A percentile compares a stretch with the other conserved stretches of the same genome.
Conservation (phyloP, 2,113 vertebrate species). For the Nothocercus julius region DNA sequence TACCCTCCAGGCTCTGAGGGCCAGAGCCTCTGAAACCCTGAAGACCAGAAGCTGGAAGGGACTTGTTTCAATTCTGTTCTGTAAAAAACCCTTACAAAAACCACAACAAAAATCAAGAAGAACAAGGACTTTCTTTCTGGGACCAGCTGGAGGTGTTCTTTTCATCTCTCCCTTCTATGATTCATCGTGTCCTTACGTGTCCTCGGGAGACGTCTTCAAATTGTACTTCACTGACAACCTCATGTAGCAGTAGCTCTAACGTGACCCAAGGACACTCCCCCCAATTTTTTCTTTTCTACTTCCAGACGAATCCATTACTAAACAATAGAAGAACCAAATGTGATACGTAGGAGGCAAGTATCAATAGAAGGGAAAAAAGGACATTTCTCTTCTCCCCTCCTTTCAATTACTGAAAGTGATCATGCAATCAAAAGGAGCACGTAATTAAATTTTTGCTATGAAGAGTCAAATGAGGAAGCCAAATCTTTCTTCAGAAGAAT, state of each 20-base stretch:
- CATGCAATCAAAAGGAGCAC: neutral
- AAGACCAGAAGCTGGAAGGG: neutral
- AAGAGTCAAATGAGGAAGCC: neutral
- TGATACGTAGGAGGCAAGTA: neutral
- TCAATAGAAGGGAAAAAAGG: neutral
- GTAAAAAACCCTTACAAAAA: no score
- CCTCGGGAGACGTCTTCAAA: neutral
- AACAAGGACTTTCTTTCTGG: neutral
- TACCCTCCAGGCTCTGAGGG: neutral
- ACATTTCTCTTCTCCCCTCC: neutral
- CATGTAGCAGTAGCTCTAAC: fast-evolving
- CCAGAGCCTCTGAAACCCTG: neutral
- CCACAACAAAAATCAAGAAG: neutral
- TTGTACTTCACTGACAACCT: neutral
- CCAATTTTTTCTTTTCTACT: neutral
- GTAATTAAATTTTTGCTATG: neutral
- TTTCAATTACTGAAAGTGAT: neutral
- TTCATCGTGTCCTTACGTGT: neutral
- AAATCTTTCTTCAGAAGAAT: neutral
- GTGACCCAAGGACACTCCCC: fast-evolving
- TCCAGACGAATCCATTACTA: fast-evolving
- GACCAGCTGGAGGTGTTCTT: neutral
- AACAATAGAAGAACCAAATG: neutral
- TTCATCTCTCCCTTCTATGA: neutral
- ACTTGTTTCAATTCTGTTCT: neutral